A percentile compares a stretch with the other conserved stretches of the same genome.
Evolutionary conservation across 2,113 vertebrate genomes (phyloP).

Genomic region (Oncorhynchus mykiss): DNA sequence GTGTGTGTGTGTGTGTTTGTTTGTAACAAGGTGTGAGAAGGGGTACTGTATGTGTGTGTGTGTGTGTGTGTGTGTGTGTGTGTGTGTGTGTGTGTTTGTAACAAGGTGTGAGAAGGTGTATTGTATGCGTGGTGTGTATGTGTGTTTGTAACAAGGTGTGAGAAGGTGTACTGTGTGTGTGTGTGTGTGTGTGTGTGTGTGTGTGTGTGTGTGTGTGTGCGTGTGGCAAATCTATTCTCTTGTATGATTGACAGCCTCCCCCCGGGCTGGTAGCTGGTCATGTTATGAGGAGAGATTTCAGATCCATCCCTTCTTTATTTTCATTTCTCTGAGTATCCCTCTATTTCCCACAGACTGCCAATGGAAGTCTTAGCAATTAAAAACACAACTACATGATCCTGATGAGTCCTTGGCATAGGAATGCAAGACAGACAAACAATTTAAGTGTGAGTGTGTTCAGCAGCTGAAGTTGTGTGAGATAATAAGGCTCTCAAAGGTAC

Average conservation of each 20-base stretch:
- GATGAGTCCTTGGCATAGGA: conserved; percentile 13
- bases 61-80: too few relatives aligned
- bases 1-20: background rate
- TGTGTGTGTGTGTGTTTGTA: too few relatives aligned
- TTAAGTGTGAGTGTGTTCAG: background rate
- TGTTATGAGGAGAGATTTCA: conserved; percentile 45
- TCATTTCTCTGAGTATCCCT: background rate
- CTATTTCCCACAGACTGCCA: background rate
- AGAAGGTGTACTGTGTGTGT: too few relatives aligned
- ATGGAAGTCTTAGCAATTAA: background rate
- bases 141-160: too few relatives aligned
- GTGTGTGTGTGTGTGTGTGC: background rate
- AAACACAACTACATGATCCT: background rate
- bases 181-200: background rate
- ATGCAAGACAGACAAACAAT: background rate
- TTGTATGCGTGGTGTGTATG: too few relatives aligned
- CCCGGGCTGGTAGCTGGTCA: conserved; percentile 39
- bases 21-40: too few relatives aligned
- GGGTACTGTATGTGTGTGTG: too few relatives aligned
- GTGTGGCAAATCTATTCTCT: conserved; percentile 42
- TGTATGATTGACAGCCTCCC: conserved; percentile 61
- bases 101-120: too few relatives aligned
- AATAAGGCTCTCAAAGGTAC: background rate
- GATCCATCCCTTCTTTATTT: conserved; percentile 33
- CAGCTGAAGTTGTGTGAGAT: background rate